Evolutionary conservation across 2,888 invertebrate genomes (phyloP), one percentile per base, ranked within the genome.

Genomic region (Phania funesta): DNA sequence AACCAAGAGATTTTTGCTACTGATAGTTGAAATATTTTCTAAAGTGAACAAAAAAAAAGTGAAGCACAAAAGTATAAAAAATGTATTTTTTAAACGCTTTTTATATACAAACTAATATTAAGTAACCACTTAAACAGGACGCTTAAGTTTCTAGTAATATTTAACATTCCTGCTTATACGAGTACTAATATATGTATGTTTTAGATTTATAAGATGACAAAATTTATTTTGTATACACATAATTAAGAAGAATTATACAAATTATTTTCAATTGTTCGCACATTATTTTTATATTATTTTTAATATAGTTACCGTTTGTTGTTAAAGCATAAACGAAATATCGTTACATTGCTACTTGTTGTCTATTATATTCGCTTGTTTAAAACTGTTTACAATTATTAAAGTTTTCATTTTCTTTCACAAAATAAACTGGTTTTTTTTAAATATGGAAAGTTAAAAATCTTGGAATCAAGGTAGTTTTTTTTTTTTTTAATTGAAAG

Each of bases 111-210:
- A 46, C 11, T 13, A n/a, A 13, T 38, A 38, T 38, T 41, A 46
- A 44, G 20, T 35, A 26, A 35, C 18, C 20, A 48, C 9, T 22
- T 18, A 62, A 71, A 54, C 6, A 7, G 56, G 26, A 29, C 20
- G 24, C 29, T 44, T 60, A 52, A 54, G n/a, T 22, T 73, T 26
- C 11, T 41, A 46, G 38, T 44, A 41, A 60, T 41, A 32, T 70
- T 65, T 77, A 74, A 80, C 85, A 85, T 85, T 85, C 85, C 85
- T 83, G 83, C 85, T 84, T 56, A 81, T 54, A 76, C 64, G 80
- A 84, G 70, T 80, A 67, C 78, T 80, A 82, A 26, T 71, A 50
- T 48, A 44, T 73, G 52, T 50, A 48, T 74, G 64, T 74, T 56
- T 76, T 73, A 60, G 38, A 58, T 78, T 64, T 56, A 32, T 75